Base-by-base conservation (phyloP, 2,797 vertebrate species). In the Gymnopithys bicolor region DNA sequence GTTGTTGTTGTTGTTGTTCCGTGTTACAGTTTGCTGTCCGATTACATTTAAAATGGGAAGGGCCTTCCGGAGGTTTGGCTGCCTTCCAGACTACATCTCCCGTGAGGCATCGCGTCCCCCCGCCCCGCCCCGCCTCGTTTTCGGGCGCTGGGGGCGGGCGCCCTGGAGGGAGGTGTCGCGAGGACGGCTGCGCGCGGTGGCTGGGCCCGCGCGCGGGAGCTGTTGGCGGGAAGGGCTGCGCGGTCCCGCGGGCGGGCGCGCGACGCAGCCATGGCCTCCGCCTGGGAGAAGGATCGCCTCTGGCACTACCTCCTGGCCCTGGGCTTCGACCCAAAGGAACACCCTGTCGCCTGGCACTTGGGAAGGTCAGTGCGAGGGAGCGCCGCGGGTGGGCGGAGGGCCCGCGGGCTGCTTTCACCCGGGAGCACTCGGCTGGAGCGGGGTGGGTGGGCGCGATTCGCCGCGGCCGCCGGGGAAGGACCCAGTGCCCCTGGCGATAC, bases 291-390 rank as follows among this genome's bases (percentile, higher is more conserved):
- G 27, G 23, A 76, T 3, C 95, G 98, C 68, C 90, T 99, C 11
- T 99, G 99, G 98, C 97, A 98, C 84, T 94, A 79, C 48, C 95
- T 99, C 11, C 96, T 97, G 62, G 98, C 98, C 2, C 93, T 99
- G 63, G 99, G 98, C 33, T 98, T 99, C 86, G 73, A 97, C 10
- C 95, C 97, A 2, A 3, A 10, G 4, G 2, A 24, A 2, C 1
- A 0, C 10, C 0, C 5, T 14, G 0, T 0, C 8, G 4, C 3
- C 32, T 0, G 21, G 8, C 3, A 0, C 0, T 4, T 19, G 5
- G 43, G n/a, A 6, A 2, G 3, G 92, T 95, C 6, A 90, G 92
- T 58, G 27, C 7, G n/a, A 1, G 43, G 19, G 46, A 18, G 9
- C 11, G 17, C 10, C 3, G 7, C 43, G 18, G 25, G 4, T 7